These are phyloP conservation scores for Malurus cyaneus DNA, from an alignment of 2,113 vertebrate genomes.

Conservation along the genomic window DNA sequence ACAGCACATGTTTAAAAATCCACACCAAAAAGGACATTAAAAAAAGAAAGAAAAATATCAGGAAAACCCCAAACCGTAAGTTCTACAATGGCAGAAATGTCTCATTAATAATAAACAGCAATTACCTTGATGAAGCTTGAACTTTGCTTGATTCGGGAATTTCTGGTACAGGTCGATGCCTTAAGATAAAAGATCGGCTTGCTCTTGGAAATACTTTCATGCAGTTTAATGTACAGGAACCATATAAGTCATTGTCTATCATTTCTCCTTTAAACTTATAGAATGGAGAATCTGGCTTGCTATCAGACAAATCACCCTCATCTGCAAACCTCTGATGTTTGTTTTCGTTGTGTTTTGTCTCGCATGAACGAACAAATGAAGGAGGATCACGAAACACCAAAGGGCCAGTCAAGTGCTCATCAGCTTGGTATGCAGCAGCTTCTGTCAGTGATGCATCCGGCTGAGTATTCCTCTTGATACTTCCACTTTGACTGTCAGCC, in stretches of 20 bases:
- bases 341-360: conserved; percentile 26
- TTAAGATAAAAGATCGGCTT: conserved; percentile 82
- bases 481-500: neutral
- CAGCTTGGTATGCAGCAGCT: neutral
- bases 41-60: neutral
- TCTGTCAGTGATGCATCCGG: conserved; percentile 1
- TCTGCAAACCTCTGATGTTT: conserved; percentile 42
- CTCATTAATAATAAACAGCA: neutral
- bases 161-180: conserved; percentile 90
- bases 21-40: neutral
- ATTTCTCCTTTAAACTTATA: conserved; percentile 81
- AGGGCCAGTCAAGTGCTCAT: neutral
- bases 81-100: accelerated
- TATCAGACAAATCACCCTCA: conserved; percentile 43
- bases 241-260: conserved; percentile 89
- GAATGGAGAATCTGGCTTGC: neutral
- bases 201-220: conserved; percentile 33
- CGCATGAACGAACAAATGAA: neutral
- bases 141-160: conserved; percentile 72
- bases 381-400: neutral
- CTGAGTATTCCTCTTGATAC: neutral
- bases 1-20: neutral
- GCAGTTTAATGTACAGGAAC: neutral
- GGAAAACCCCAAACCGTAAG: neutral
- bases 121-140: conserved; percentile 68